phyloP scores from a whole-genome alignment of 1,140 invertebrate species.

The Pogonognathellus flavescens region DNA sequence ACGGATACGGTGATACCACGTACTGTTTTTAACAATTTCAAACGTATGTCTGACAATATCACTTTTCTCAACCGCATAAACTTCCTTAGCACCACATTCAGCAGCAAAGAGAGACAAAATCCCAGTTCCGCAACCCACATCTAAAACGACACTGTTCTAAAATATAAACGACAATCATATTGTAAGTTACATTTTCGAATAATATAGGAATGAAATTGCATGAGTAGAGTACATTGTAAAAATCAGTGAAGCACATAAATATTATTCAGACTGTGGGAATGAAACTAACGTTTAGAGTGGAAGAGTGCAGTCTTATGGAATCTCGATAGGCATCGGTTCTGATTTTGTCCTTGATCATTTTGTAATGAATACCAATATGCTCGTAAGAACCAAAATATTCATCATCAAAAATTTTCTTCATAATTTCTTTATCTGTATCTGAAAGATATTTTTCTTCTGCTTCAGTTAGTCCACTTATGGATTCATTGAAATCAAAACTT shows the following conservation, averaged over 20 bases:
- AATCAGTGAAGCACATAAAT: too few relatives aligned
- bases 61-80: conserved; percentile 76
- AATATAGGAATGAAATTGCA: too few relatives aligned
- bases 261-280: too few relatives aligned
- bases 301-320: conserved; percentile 76
- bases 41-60: conserved; percentile 74
- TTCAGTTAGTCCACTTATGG: not conserved
- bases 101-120: conserved; percentile 80
- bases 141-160: conserved; percentile 74
- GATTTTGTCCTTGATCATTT: conserved; percentile 81
- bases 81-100: conserved; percentile 75
- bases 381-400: conserved; percentile 23
- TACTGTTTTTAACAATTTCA: conserved; percentile 67
- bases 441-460: not conserved
- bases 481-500: not conserved
- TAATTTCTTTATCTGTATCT: not conserved
- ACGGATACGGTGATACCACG: conserved; percentile 67
- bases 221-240: too few relatives aligned
- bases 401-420: not conserved
- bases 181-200: not conserved
- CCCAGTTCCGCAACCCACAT: conserved; percentile 79
- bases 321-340: conserved; percentile 77
- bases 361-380: conserved; percentile 81
- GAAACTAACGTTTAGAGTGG: conserved; percentile 74
- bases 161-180: not conserved